These are phyloP conservation scores for Brachionichthys hirsutus DNA, from an alignment of 2,113 vertebrate species.

Conservation along the genomic window DNA sequence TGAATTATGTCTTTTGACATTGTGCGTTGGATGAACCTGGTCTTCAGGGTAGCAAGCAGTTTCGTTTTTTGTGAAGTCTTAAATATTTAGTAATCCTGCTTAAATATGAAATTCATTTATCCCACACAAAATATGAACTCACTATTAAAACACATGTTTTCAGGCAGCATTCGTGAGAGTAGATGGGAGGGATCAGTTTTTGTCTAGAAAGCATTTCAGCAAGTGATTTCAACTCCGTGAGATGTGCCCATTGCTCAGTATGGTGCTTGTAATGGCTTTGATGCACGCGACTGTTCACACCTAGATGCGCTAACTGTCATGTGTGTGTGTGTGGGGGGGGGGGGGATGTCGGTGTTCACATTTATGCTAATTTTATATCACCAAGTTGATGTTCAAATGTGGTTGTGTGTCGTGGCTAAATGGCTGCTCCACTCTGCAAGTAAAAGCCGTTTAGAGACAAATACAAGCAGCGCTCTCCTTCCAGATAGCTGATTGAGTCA, in stretches of 20 bases:
- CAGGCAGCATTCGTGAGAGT: background rate
- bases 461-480: background rate
- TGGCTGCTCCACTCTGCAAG: background rate
- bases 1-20: background rate
- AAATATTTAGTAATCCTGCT: background rate
- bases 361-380: slow-evolving; percentile 19
- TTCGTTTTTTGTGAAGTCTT: slow-evolving; percentile 12
- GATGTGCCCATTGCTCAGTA: slow-evolving; percentile 11
- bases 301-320: slow-evolving; percentile 20
- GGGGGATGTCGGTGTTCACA: slow-evolving; percentile 22
- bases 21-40: slow-evolving; percentile 23
- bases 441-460: background rate
- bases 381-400: slow-evolving; percentile 10
- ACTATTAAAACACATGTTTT: slow-evolving; percentile 10
- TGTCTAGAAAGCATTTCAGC: background rate
- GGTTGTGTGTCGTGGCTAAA: background rate
- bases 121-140: slow-evolving; percentile 53
- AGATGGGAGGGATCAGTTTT: background rate
- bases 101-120: slow-evolving; percentile 25
- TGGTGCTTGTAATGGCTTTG: slow-evolving; percentile 25
- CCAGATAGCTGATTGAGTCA: slow-evolving; percentile 2
- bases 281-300: slow-evolving; percentile 21
- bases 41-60: slow-evolving; percentile 37
- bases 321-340: no score
- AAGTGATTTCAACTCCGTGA: slow-evolving; percentile 12